Evolutionary conservation across 2,888 invertebrate genomes (phyloP).

Genomic region (Conops quadrifasciatus): DNA sequence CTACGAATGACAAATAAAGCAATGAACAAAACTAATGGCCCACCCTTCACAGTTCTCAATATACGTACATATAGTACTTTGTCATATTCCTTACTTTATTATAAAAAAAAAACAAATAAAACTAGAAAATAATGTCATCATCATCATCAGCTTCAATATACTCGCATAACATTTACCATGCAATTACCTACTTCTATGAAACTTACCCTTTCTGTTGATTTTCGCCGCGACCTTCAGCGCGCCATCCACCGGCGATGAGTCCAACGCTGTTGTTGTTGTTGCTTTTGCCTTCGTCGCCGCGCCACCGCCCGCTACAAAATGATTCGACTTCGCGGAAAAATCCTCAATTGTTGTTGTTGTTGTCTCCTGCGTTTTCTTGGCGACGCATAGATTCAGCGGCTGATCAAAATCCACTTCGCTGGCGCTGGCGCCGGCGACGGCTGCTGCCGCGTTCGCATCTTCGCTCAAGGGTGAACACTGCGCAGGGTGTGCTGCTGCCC

Average conservation of each 20-base stretch:
- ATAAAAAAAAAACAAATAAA: no score
- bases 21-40: no score
- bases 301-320: not conserved
- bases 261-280: not conserved
- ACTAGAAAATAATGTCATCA: no score
- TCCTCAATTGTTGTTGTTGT: slow-evolving; percentile 28
- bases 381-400: slow-evolving; percentile 71
- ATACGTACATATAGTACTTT: no score
- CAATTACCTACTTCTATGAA: not conserved
- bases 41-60: no score
- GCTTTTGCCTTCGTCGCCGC: slow-evolving; percentile 12
- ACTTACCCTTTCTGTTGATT: slow-evolving; percentile 51
- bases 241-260: slow-evolving; percentile 39
- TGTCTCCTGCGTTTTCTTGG: slow-evolving; percentile 62
- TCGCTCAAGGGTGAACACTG: slow-evolving; percentile 62
- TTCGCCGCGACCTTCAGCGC: slow-evolving; percentile 39
- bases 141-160: no score
- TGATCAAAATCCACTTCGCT: slow-evolving; percentile 63
- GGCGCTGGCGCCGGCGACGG: slow-evolving; percentile 1
- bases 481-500: slow-evolving; percentile 42
- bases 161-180: no score
- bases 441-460: slow-evolving; percentile 54
- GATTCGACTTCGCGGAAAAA: slow-evolving; percentile 44
- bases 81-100: no score
- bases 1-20: no score